Percentiles rank a stretch among this genome's conserved stretches.
Evolutionary conservation across 1,140 invertebrate species (phyloP).

Genomic region (Pinna nobilis): DNA sequence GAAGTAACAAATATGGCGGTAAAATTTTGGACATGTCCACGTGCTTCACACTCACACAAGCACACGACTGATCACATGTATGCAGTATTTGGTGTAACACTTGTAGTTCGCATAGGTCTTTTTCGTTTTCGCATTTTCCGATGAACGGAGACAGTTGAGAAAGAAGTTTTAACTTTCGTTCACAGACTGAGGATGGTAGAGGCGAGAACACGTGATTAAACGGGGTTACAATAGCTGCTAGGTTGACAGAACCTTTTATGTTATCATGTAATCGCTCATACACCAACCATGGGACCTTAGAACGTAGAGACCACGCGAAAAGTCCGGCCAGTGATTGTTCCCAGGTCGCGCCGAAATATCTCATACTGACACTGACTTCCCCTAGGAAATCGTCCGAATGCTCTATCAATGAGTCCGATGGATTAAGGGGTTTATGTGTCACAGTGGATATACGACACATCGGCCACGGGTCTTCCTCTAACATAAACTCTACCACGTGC

Average conservation of each 20-base stretch:
- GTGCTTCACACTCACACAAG: conserved; percentile 41
- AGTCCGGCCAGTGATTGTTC: conserved; percentile 51
- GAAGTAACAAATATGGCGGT: conserved; percentile 39
- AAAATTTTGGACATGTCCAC: conserved; percentile 43
- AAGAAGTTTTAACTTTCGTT: conserved; percentile 43
- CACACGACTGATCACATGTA: conserved; percentile 42
- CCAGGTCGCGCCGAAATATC: conserved; percentile 51
- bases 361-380: conserved; percentile 23
- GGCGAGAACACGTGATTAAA: conserved; percentile 33
- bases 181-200: conserved; percentile 41
- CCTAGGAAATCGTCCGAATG: conserved; percentile 28
- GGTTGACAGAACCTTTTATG: conserved; percentile 44
- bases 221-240: conserved; percentile 34
- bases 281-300: conserved; percentile 49
- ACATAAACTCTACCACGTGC: conserved; percentile 56
- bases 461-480: conserved; percentile 57
- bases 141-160: conserved; percentile 48
- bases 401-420: neutral
- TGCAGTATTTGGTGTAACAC: conserved; percentile 45
- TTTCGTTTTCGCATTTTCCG: conserved; percentile 51
- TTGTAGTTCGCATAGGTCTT: conserved; percentile 49
- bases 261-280: conserved; percentile 55
- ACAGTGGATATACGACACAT: conserved; percentile 48
- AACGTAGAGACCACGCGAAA: conserved; percentile 52
- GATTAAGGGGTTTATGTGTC: conserved; percentile 31